These are phyloP conservation scores for Trichogramma pretiosum DNA, from an alignment of 1,140 invertebrate genomes.

Conservation along the genomic window DNA sequence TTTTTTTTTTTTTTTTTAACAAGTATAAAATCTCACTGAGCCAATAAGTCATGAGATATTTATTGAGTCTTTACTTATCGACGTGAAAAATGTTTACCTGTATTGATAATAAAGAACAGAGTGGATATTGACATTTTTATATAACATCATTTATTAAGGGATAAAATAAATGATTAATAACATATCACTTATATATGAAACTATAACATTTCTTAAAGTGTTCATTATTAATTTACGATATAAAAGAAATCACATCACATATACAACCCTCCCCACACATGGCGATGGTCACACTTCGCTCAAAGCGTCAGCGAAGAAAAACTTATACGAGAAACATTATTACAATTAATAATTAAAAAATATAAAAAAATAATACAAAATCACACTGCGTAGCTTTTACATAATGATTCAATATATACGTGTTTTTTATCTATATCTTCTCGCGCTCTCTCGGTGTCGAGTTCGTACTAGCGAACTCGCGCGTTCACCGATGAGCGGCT, in stretches of 20 bases:
- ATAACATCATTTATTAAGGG: conserved; percentile 48
- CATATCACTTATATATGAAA: conserved; percentile 48
- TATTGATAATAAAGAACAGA: neutral
- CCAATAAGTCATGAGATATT: too few relatives aligned
- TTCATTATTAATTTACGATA: conserved; percentile 45
- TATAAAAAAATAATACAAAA: conserved; percentile 19
- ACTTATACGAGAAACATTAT: conserved; percentile 11
- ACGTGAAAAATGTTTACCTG: neutral
- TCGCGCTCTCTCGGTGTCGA: neutral
- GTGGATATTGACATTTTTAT: conserved; percentile 28
- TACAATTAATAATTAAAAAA: conserved; percentile 17
- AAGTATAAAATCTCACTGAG: too few relatives aligned
- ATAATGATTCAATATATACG: too few relatives aligned
- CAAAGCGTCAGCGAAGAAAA: conserved; percentile 21
- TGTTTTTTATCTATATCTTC: conserved; percentile 1
- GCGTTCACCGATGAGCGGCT: too few relatives aligned
- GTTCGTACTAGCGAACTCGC: neutral
- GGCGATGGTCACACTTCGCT: conserved; percentile 25
- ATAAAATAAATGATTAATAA: conserved; percentile 50
- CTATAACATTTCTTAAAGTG: conserved; percentile 47
- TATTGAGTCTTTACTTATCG: too few relatives aligned
- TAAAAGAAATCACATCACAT: conserved; percentile 48
- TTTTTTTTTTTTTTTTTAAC: too few relatives aligned
- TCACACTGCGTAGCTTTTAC: too few relatives aligned
- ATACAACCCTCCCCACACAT: conserved; percentile 36